Evolutionary conservation across 2,888 invertebrate species (phyloP).

Genomic region (Terebella lapidaria): DNA sequence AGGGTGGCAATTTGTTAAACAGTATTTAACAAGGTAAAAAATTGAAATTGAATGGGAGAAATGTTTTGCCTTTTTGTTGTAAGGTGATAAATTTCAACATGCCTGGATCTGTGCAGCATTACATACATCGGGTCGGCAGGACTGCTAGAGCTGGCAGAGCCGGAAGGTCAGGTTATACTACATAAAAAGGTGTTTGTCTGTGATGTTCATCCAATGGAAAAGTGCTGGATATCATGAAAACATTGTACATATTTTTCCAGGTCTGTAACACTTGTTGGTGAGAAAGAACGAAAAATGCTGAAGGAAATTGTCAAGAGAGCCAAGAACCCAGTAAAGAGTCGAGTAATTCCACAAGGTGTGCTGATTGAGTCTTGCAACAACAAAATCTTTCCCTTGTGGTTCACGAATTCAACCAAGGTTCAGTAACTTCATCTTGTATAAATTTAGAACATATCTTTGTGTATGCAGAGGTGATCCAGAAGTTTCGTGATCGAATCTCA

Average conservation of each 20-base stretch:
- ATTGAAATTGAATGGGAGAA: background rate
- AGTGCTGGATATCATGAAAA: background rate
- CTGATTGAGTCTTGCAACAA: background rate
- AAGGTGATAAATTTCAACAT: slow-evolving; percentile 87
- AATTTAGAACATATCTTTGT: no score
- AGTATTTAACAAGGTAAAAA: background rate
- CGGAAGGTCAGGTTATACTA: slow-evolving; percentile 57
- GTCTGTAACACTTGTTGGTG: slow-evolving; percentile 91
- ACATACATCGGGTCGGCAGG: slow-evolving; percentile 92
- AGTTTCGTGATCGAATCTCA: slow-evolving; percentile 72
- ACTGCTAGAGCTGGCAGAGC: slow-evolving; percentile 92
- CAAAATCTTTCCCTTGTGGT: background rate
- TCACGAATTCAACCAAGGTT: slow-evolving; percentile 4
- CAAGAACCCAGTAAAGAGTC: slow-evolving; percentile 76
- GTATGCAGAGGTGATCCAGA: slow-evolving; percentile 74
- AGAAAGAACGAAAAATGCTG: slow-evolving; percentile 82
- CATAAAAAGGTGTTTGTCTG: background rate
- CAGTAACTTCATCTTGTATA: background rate
- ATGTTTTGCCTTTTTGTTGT: no score
- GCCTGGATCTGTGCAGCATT: slow-evolving; percentile 91
- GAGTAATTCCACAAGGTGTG: slow-evolving; percentile 71
- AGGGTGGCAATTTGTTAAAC: background rate
- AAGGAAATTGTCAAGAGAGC: slow-evolving; percentile 87
- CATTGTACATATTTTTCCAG: slow-evolving; percentile 26
- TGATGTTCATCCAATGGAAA: background rate